Percentiles rank a stretch among this genome's conserved stretches.
Conservation (phyloP, 2,113 vertebrate species). For the Bubo blakistoni region DNA sequence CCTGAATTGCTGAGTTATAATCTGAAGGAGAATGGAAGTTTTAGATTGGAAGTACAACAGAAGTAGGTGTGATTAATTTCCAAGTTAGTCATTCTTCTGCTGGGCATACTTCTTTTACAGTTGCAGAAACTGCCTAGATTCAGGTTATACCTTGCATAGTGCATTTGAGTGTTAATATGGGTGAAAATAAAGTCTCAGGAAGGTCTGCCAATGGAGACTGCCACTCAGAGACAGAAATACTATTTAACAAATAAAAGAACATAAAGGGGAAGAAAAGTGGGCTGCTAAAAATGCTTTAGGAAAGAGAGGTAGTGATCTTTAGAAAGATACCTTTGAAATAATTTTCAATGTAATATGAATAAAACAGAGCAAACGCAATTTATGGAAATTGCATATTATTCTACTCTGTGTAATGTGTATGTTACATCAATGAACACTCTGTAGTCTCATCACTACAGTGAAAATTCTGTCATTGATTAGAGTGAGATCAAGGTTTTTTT, state of each 20-base stretch:
- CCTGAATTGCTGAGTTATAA: neutral
- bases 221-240: neutral
- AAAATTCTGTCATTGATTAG: neutral
- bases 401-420: neutral
- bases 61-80: neutral
- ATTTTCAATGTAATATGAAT: neutral
- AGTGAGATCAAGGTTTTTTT: neutral
- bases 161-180: rapidly evolving
- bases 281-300: neutral
- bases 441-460: neutral
- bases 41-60: neutral
- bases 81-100: neutral
- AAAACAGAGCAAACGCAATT: neutral
- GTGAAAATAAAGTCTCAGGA: neutral
- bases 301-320: neutral
- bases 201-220: neutral
- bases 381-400: neutral
- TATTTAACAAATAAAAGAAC: neutral
- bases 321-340: neutral
- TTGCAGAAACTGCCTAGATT: neutral
- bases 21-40: neutral
- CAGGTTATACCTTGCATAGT: neutral
- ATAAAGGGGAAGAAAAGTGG: neutral
- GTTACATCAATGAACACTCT: neutral
- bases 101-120: neutral